Evolutionary conservation across 2,113 vertebrate species (phyloP).

Genomic region (Eclectus roratus): DNA sequence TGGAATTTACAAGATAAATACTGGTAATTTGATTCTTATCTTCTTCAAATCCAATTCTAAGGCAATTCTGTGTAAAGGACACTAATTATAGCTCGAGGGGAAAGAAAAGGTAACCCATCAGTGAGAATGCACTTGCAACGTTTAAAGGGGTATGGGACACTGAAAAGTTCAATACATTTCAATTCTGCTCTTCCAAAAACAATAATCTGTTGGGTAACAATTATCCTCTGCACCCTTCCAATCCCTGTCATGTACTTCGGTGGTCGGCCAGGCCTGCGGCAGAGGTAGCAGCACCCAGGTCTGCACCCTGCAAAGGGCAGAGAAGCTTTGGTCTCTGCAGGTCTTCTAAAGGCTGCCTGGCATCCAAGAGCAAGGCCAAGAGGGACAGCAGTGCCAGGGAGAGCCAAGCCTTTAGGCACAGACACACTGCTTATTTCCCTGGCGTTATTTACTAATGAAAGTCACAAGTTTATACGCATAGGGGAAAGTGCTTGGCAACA

Average conservation of each 20-base stretch:
- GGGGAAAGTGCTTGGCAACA: not conserved
- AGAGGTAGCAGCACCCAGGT: not conserved
- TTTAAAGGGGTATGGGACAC: conserved; percentile 68
- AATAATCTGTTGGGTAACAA: conserved; percentile 56
- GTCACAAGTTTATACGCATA: not conserved
- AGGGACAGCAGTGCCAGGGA: not conserved
- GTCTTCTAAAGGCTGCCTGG: not conserved
- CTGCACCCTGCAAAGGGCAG: not conserved
- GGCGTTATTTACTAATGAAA: not conserved
- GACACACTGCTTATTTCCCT: not conserved
- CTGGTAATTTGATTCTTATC: conserved; percentile 86
- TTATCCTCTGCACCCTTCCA: not conserved
- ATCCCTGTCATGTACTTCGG: not conserved
- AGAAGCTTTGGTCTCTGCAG: not conserved
- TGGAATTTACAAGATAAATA: conserved; percentile 86
- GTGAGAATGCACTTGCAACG: conserved; percentile 29
- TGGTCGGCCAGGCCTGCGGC: not conserved
- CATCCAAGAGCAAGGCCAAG: not conserved
- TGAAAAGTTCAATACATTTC: conserved; percentile 73
- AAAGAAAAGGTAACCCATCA: conserved; percentile 78
- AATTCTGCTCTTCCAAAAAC: conserved; percentile 49
- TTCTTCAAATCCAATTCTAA: conserved; percentile 82
- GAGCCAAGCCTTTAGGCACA: not conserved
- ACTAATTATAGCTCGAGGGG: conserved; percentile 80
- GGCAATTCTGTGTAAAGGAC: conserved; percentile 82